Evolutionary conservation across 2,888 invertebrate species (phyloP).

Genomic region (Lycocerus yunnanus): DNA sequence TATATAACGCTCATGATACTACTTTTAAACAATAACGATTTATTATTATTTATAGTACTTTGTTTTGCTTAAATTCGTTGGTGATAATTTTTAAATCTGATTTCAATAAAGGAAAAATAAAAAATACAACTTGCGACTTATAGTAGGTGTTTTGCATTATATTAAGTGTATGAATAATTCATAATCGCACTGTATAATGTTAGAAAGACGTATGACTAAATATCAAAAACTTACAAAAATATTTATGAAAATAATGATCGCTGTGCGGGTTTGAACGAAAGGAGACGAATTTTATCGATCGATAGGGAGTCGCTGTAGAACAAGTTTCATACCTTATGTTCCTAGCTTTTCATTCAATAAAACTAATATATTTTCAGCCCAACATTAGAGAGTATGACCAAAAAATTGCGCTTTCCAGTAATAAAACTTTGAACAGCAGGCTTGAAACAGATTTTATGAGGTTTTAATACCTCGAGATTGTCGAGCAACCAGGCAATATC

Average conservation of each 20-base stretch:
- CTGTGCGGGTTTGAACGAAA: not conserved
- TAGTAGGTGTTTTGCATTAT: not conserved
- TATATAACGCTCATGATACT: not conserved
- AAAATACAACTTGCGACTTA: not conserved
- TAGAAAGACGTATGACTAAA: not conserved
- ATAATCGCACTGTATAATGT: not conserved
- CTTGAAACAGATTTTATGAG: not conserved
- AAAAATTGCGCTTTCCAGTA: not conserved
- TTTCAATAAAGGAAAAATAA: not conserved
- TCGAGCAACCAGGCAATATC: not conserved
- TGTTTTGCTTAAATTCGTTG: not conserved
- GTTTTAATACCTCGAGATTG: not conserved
- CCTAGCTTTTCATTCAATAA: not conserved
- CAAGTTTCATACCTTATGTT: not conserved
- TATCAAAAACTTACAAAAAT: not conserved
- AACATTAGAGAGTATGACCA: not conserved
- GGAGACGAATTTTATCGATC: not conserved
- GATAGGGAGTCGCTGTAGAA: not conserved
- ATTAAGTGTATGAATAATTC: not conserved
- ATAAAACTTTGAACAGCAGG: not conserved
- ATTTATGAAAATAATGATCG: not conserved
- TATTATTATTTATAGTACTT: not conserved
- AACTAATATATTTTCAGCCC: not conserved
- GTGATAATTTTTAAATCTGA: not conserved
- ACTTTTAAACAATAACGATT: not conserved